Evolutionary conservation across 2,797 vertebrate genomes (phyloP), one percentile per base, ranked within the genome.

Genomic region (Mormyrus hasselquistii): DNA sequence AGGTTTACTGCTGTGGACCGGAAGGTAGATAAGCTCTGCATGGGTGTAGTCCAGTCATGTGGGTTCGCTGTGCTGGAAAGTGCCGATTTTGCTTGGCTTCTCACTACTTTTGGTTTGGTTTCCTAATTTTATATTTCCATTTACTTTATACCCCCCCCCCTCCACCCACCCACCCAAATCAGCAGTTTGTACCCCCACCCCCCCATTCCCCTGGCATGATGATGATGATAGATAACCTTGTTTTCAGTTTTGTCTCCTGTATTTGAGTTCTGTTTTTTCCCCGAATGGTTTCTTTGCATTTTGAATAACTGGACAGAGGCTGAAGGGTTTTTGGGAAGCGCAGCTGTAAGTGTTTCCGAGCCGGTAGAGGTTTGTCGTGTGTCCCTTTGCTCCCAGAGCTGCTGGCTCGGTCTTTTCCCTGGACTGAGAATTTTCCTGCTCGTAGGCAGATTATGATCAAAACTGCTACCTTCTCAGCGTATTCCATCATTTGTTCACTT

Each of bases 81-180:
- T 96, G 97, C 97, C 95, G 96, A 97, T 29, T 94, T 94, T 97
- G 97, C 97, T 97, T 99, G 97, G 97, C 97, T 98, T 95, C 95
- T 84, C 92, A 94, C 92, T 94, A 69, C 65, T 94, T 94, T 93
- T 85, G 44, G 73, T 79, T 79, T 79, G 38, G 65, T 85, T 85
- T 52, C 47, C 50, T 85, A 50, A 50, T 29, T 85, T 53, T 53
- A 52, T 52, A 2, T 85, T 86, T 86, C 38, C 50, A 29, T 93
- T 79, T 96, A 84, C 93, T 79, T 96, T 93, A 93, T 92, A 92
- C 94, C 93, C 92, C 52, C 25, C 62, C 57, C 93, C 94, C 94
- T 91, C 29, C 29, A 7, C 59, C 57, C 93, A 93, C 94, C 59
- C 94, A 93, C 25, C 25, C 25, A 29, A 29, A 29, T 96, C 94